phyloP scores from a whole-genome alignment of 2,113 vertebrate species.

The Myocastor coypus region DNA sequence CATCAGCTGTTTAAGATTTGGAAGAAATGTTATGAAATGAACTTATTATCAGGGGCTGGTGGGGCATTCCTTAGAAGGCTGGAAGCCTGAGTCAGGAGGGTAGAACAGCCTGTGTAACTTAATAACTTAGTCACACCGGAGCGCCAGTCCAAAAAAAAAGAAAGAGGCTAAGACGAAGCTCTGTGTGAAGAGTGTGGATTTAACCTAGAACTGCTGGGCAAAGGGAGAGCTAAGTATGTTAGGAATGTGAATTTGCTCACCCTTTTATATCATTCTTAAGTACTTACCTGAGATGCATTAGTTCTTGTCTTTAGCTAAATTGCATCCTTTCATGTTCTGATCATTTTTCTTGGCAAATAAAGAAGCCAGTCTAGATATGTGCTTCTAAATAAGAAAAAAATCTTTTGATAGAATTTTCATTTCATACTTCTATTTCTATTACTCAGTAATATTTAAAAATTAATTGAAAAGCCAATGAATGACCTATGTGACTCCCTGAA shows the following conservation, averaged over 20 bases:
- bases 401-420: background rate
- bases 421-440: constrained; percentile 35
- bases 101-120: too few relatives aligned
- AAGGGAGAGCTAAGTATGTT: background rate
- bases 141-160: too few relatives aligned
- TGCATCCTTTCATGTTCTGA: constrained; percentile 41
- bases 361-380: background rate
- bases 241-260: constrained; percentile 20
- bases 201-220: background rate
- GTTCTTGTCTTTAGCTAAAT: constrained; percentile 21
- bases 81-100: background rate
- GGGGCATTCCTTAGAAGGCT: background rate
- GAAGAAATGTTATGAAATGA: constrained; percentile 26
- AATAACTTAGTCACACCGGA: background rate
- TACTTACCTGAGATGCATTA: constrained; percentile 3
- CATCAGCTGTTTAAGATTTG: background rate
- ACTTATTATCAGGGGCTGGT: background rate
- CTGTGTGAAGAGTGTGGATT: background rate
- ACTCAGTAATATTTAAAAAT: constrained; percentile 1
- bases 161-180: background rate
- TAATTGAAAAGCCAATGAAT: constrained; percentile 12
- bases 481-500: background rate
- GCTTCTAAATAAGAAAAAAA: constrained; percentile 48
- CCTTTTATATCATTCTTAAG: constrained; percentile 44
- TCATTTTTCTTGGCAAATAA: constrained; percentile 57